Base-by-base conservation (phyloP, 1,140 invertebrate genomes). In the Helicoverpa armigera region DNA sequence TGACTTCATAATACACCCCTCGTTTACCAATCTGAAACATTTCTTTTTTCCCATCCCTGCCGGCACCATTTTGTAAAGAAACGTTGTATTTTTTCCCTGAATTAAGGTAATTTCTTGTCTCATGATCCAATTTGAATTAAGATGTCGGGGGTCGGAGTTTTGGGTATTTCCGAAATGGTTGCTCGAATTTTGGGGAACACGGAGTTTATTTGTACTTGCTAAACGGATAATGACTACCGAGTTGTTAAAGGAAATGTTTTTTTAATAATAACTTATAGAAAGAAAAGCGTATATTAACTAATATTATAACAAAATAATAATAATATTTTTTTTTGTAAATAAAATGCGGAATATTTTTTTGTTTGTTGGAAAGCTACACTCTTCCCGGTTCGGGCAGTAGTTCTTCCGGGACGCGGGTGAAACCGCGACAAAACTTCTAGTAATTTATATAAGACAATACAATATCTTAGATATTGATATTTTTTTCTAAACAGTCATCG, bases 111-210 rank as follows among this genome's bases (percentile, higher is more conserved):
- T 91, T 87, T 86, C 82, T 80, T 81, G 79, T 84, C 79, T 87
- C 82, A 89, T 88, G 85, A 89, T 89, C 88, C 87, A 85, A 87
- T 91, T 91, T 91, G 88, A 88, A 87, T 89, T 88, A 88, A 81
- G 83, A 75, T 80, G 61, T 63, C 75, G 35, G 58, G 83, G 76
- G 63, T 69, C 18, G 14, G 67, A n/a, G 72, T 79, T 82, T 82
- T 78, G 65, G 69, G n/a, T 54, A 58, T 63, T 78, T 61, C 65
- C 56, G 69, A 13, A 56, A 76, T 76, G 72, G 29, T 51, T 56
- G 43, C 74, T 67, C 50, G 50, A 58, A 70, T 69, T 69, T 77
- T 35, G 43, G 7, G 18, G 43, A 31, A 60, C 58, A 74, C 70
- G 35, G 11, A 23, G 16, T 56, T 76, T 23, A 48, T 76, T 76